phyloP scores from a whole-genome alignment of 1,140 invertebrate species.

The Pogonognathellus flavescens region DNA sequence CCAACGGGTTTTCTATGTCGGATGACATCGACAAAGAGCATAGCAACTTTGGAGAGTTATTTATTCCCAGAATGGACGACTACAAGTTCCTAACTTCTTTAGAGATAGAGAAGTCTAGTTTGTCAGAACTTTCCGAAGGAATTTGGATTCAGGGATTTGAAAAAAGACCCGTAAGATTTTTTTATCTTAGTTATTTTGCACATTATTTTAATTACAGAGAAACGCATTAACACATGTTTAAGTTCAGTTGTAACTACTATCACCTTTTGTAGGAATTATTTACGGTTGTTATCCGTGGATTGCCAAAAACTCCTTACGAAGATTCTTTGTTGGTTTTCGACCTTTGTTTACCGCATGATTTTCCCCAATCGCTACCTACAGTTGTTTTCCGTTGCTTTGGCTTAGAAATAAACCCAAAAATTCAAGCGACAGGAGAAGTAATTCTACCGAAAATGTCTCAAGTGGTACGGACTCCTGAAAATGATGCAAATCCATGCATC shows the following conservation, averaged over 20 bases:
- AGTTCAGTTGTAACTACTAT: background rate
- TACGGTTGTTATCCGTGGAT: background rate
- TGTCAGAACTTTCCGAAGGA: background rate
- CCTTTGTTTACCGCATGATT: background rate
- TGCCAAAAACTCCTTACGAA: background rate
- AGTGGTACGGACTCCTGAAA: no score
- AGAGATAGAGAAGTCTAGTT: background rate
- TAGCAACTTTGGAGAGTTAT: background rate
- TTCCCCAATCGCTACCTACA: background rate
- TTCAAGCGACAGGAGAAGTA: background rate
- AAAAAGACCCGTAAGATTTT: background rate
- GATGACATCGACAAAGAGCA: background rate
- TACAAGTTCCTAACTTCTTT: background rate
- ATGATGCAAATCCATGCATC: no score
- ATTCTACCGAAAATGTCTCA: background rate
- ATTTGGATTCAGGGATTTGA: conserved; percentile 1
- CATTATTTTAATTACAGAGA: no score
- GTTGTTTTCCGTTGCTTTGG: background rate
- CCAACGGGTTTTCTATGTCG: background rate
- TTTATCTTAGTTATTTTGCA: no score
- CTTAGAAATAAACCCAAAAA: conserved; percentile 14
- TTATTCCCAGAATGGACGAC: background rate
- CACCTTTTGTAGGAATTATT: conserved; percentile 1
- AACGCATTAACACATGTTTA: background rate
- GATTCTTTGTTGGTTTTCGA: background rate